Evolutionary conservation across 92 coral and sea anemone genomes (phyloP), one percentile per base, ranked within the genome.

Genomic region (Pocillopora grandis): DNA sequence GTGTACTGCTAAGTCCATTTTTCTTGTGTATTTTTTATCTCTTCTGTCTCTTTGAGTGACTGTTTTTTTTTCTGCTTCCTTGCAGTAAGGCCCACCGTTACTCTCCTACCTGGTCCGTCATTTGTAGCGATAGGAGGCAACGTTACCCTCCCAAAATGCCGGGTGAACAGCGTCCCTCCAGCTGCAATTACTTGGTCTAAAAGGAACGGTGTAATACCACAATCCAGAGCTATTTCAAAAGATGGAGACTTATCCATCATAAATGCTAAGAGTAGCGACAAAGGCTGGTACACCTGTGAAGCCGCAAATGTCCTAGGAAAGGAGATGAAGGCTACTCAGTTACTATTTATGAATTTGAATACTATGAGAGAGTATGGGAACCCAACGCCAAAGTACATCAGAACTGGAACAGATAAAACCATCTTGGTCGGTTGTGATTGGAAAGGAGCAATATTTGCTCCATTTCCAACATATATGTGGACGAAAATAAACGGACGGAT

Each of bases 101-200:
- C 52, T 42, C 52, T 42, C 52, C 8, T 42, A 7, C 4, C 52
- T 42, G 52, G 52, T 42, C 52, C 52, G 8, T 42, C 52, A 42
- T 42, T 42, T 42, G 52, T 42, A 42, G 52, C 52, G 4, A 42
- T 42, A 42, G 52, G 52, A 42, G 52, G 52, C 52, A 56, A 76
- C 49, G 27, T 76, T 21, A 42, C 80, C n/a, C 5, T 76, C 11
- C 23, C 66, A 71, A 6, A 31, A 18, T 71, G 76, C 58, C 80
- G 11, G 35, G 66, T 52, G 8, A 55, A 11, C 35, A 66, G 80
- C 14, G 57, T 76, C 66, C 80, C 80, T 57, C 66, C 56, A 14
- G 33, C 80, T 16, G 31, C 3, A 42, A 61, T 76, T 27, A 76
- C 66, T 18, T 76, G 80, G 80, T 10, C 14, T 61, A 76, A 76